phyloP scores from a whole-genome alignment of 2,888 invertebrate genomes.

The Nebria salina region DNA sequence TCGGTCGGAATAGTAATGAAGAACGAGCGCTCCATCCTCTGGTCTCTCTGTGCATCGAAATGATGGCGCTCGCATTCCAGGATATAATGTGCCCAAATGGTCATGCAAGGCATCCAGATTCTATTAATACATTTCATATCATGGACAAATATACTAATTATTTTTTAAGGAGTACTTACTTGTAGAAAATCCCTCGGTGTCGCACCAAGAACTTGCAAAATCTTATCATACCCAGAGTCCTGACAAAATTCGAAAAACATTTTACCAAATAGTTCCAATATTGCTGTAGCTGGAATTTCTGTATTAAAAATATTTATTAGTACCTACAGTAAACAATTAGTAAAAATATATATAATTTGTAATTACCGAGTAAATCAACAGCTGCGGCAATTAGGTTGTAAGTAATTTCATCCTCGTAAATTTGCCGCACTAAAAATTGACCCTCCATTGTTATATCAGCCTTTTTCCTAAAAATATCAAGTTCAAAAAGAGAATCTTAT shows the following conservation, averaged over 20 bases:
- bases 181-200: slow-evolving; percentile 95
- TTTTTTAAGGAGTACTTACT: slow-evolving; percentile 63
- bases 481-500: background rate
- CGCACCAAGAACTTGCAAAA: slow-evolving; percentile 92
- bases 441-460: slow-evolving; percentile 95
- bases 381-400: slow-evolving; percentile 94
- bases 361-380: slow-evolving; percentile 85
- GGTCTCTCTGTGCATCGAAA: slow-evolving; percentile 92
- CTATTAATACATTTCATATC: slow-evolving; percentile 62
- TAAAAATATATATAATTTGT: slow-evolving; percentile 7
- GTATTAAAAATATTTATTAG: slow-evolving; percentile 41
- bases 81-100: slow-evolving; percentile 92
- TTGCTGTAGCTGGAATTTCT: slow-evolving; percentile 92
- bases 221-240: slow-evolving; percentile 96
- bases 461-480: slow-evolving; percentile 75
- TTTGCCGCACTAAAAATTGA: slow-evolving; percentile 91
- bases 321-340: background rate
- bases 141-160: background rate
- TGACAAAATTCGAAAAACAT: slow-evolving; percentile 97
- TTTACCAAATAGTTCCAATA: slow-evolving; percentile 90
- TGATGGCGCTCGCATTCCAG: slow-evolving; percentile 94
- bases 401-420: slow-evolving; percentile 95
- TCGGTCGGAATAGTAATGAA: slow-evolving; percentile 96
- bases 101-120: slow-evolving; percentile 96
- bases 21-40: slow-evolving; percentile 87